Evolutionary conservation across 2,797 vertebrate species (phyloP).

Genomic region (Chiloscyllium punctatum): DNA sequence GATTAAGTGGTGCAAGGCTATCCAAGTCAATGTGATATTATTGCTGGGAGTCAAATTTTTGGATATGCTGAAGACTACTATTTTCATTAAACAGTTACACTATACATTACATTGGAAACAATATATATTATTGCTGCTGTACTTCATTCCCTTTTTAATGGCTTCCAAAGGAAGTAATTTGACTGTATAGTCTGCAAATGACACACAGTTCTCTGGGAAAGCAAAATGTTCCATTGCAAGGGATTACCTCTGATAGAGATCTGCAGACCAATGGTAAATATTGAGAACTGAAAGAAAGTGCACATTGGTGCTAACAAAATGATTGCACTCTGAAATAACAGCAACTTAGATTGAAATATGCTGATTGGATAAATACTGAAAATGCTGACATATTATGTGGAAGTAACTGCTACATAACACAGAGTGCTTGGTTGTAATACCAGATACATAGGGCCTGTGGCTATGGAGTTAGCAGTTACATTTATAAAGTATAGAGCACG

Average conservation of each 20-base stretch:
- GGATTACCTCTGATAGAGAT: not conserved
- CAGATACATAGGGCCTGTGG: not conserved
- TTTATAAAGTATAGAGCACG: constrained; percentile 8
- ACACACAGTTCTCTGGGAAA: not conserved
- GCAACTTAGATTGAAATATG: not conserved
- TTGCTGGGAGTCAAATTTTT: not conserved
- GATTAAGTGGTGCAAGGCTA: not conserved
- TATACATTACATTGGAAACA: not conserved
- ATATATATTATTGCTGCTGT: not conserved
- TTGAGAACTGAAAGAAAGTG: not conserved
- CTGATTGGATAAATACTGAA: not conserved
- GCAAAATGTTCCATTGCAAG: too few relatives aligned
- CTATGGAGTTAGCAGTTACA: not conserved
- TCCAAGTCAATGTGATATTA: not conserved
- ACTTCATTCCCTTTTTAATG: not conserved
- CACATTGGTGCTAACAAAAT: not conserved
- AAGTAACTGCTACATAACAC: not conserved
- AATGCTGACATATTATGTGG: not conserved
- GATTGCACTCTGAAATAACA: not conserved
- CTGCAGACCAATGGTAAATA: not conserved
- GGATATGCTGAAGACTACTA: too few relatives aligned
- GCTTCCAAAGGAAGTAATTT: not conserved
- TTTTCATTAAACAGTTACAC: not conserved
- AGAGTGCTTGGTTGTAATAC: not conserved
- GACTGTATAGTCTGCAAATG: not conserved